phyloP scores from a whole-genome alignment of 2,797 vertebrate genomes.

The Hoplostethus atlanticus region DNA sequence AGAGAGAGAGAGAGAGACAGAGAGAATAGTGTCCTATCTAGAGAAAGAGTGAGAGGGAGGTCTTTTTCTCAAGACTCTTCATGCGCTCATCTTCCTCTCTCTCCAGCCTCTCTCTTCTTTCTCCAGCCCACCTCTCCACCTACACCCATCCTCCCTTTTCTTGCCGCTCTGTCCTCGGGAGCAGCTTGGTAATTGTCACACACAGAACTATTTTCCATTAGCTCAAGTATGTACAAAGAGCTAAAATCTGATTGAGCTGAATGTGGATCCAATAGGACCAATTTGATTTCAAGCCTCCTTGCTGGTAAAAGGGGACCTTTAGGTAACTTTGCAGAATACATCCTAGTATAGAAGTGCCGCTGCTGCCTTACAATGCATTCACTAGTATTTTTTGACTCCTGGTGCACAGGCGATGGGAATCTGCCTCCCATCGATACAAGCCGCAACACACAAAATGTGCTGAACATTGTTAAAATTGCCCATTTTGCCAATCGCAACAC shows the following conservation, averaged over 20 bases:
- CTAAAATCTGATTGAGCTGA: constrained; percentile 62
- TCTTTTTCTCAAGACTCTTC: constrained; percentile 79
- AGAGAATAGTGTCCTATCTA: constrained; percentile 74
- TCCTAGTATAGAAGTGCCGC: too few relatives aligned
- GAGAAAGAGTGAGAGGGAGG: constrained; percentile 68
- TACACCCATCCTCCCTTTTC: constrained; percentile 56
- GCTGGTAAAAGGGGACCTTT: constrained; percentile 15
- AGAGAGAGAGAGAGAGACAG: constrained; percentile 15
- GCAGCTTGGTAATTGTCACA: constrained; percentile 71
- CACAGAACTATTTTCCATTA: constrained; percentile 71
- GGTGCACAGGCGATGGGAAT: too few relatives aligned
- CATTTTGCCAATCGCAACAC: constrained; percentile 29
- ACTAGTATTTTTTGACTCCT: too few relatives aligned
- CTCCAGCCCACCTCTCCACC: constrained; percentile 67
- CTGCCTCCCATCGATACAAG: too few relatives aligned
- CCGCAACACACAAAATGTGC: too few relatives aligned
- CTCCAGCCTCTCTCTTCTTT: constrained; percentile 74
- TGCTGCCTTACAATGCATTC: too few relatives aligned
- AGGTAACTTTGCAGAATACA: neutral
- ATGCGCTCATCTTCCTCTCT: constrained; percentile 77
- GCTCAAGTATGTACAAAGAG: constrained; percentile 68
- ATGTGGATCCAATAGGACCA: constrained; percentile 51
- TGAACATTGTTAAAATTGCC: constrained; percentile 6
- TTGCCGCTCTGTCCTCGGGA: constrained; percentile 45
- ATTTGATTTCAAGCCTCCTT: constrained; percentile 49